Percentiles rank a stretch among this genome's conserved stretches.
Evolutionary conservation across 2,888 invertebrate species (phyloP).

Genomic region (Calameuta filiformis): DNA sequence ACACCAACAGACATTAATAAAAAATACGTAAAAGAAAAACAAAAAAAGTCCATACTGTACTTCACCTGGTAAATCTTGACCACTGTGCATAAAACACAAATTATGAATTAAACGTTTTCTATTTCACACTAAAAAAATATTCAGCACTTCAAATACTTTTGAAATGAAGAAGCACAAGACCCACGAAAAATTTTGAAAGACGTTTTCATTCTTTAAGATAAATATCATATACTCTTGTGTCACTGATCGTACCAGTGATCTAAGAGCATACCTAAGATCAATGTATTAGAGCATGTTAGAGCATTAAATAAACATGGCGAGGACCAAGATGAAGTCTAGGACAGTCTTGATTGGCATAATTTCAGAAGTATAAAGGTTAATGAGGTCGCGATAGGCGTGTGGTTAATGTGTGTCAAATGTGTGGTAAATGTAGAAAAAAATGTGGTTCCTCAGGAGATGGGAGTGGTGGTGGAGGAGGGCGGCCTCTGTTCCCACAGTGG

Average conservation of each 20-base stretch:
- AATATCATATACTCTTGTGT: background rate
- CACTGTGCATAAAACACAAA: background rate
- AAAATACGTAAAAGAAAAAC: background rate
- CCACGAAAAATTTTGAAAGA: background rate
- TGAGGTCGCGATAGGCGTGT: background rate
- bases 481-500: conserved; percentile 94
- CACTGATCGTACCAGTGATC: too few species aligned
- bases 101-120: background rate
- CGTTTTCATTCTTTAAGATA: background rate
- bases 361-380: conserved; percentile 10
- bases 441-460: conserved; percentile 64
- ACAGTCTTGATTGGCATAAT: background rate
- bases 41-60: background rate
- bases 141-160: background rate
- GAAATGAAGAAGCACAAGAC: background rate
- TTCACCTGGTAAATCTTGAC: background rate
- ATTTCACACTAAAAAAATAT: background rate
- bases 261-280: too few species aligned
- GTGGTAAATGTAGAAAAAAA: conserved; percentile 54
- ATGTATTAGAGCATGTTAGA: too few species aligned
- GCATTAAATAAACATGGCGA: background rate
- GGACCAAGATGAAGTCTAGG: background rate
- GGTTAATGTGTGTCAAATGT: conserved; percentile 21
- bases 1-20: background rate
- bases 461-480: conserved; percentile 70